phyloP scores from a whole-genome alignment of 1,140 invertebrate species.

The Zophobas morio region DNA sequence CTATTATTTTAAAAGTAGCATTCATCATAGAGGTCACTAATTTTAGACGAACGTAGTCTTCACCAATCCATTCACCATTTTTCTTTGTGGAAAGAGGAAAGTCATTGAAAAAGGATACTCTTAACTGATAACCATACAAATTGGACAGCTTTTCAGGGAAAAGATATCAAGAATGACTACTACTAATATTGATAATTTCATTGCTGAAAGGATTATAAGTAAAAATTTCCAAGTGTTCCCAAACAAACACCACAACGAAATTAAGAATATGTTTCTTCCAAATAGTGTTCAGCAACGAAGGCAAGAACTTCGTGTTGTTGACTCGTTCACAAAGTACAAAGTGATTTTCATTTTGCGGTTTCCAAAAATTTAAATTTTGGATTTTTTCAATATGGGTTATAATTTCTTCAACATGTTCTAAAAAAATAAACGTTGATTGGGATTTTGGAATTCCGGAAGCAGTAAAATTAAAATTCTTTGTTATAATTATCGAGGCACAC shows the following conservation, averaged over 20 bases:
- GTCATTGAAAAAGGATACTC: neutral
- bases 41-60: neutral
- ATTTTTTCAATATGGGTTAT: neutral
- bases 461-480: neutral
- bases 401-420: conserved; percentile 4
- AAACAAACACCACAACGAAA: conserved; percentile 15
- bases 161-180: neutral
- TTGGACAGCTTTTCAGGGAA: conserved; percentile 38
- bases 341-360: neutral
- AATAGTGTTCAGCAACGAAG: neutral
- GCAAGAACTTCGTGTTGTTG: neutral
- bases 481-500: conserved; percentile 12
- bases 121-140: conserved; percentile 31
- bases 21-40: conserved; percentile 11
- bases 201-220: conserved; percentile 13
- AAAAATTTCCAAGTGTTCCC: neutral
- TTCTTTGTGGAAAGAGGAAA: neutral
- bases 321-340: conserved; percentile 1
- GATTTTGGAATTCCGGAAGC: neutral
- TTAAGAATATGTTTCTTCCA: conserved; percentile 12
- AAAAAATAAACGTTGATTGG: conserved; percentile 7
- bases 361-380: neutral
- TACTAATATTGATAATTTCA: neutral
- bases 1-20: conserved; percentile 16
- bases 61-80: conserved; percentile 10